Percentiles rank a stretch among this genome's conserved stretches.
Conservation (phyloP, 2,888 invertebrate genomes). For the Eudasyphora cyanicolor region DNA sequence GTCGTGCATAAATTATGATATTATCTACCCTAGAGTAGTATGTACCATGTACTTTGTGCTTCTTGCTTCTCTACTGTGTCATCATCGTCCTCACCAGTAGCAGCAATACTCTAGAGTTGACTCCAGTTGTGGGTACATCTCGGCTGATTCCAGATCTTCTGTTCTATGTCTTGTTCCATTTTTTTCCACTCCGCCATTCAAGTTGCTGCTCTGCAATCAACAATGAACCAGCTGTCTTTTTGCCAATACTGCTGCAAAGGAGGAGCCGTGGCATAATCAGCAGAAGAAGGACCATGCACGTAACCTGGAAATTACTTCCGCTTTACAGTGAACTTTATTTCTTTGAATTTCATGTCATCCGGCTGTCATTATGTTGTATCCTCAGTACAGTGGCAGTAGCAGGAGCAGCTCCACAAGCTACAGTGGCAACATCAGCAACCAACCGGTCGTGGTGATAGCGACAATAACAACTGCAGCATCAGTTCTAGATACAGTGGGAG, state of each 20-base stretch:
- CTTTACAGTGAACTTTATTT: conserved; percentile 51
- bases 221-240: conserved; percentile 1
- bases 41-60: not conserved
- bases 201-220: not conserved
- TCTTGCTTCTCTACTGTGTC: not conserved
- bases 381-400: not conserved
- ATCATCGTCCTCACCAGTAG: no score
- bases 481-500: not conserved
- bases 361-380: conserved; percentile 15
- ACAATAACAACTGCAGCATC: not conserved
- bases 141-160: not conserved
- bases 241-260: not conserved
- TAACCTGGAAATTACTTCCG: conserved; percentile 59
- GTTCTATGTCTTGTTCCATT: not conserved
- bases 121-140: not conserved
- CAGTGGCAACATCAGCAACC: no score
- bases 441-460: no score
- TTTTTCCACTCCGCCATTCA: not conserved
- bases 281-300: conserved; percentile 29
- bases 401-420: no score
- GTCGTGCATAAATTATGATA: conserved; percentile 27
- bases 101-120: no score
- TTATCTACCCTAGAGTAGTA: not conserved
- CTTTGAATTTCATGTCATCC: conserved; percentile 46
- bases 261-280: not conserved